These are phyloP conservation scores for Tadarida brasiliensis DNA, from an alignment of 2,797 vertebrate species.

Conservation along the genomic window DNA sequence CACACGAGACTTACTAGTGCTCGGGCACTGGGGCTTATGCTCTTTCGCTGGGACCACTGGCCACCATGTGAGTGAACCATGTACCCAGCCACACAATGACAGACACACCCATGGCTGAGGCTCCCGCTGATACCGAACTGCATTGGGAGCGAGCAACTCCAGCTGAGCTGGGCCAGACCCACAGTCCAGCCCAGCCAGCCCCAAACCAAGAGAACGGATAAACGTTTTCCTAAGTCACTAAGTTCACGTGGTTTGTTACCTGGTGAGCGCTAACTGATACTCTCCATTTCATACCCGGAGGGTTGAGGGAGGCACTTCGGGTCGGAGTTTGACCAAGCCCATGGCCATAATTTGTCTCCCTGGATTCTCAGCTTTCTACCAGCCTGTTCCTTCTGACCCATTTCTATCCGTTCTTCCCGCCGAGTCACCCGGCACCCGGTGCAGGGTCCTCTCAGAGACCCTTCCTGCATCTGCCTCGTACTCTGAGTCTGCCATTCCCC, in stretches of 20 bases:
- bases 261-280: neutral
- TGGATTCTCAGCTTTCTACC: neutral
- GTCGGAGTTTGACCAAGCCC: neutral
- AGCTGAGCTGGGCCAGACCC: neutral
- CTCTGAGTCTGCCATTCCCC: accelerated
- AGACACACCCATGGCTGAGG: accelerated
- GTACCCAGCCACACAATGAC: accelerated
- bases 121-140: no score
- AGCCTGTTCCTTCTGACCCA: neutral
- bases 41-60: neutral
- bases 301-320: neutral
- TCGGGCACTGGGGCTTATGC: accelerated
- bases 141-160: no score
- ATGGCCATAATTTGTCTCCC: no score
- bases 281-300: accelerated
- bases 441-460: neutral
- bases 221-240: neutral
- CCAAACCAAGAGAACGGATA: neutral
- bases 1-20: neutral
- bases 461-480: accelerated
- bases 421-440: neutral
- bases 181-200: neutral
- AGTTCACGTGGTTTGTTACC: accelerated
- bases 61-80: neutral
- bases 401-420: no score